Percentiles rank a stretch among this genome's conserved stretches.
Evolutionary conservation across 2,888 invertebrate genomes (phyloP).

Genomic region (Conomelus anceps): DNA sequence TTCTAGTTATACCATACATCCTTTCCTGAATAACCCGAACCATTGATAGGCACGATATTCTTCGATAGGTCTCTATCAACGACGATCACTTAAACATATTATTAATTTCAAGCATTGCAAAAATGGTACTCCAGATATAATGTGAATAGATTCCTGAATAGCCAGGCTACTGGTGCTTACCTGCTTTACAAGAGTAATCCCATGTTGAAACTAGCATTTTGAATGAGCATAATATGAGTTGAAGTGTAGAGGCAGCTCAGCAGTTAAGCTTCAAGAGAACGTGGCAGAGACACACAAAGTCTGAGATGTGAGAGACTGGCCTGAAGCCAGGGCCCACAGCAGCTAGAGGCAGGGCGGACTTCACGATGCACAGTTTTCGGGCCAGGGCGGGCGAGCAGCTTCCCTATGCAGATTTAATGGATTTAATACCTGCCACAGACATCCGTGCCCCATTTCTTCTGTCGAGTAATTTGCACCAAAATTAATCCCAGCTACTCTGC

Average conservation of each 20-base stretch:
- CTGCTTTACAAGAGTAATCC: too few relatives aligned
- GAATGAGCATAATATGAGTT: neutral
- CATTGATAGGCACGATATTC: too few relatives aligned
- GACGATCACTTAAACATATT: too few relatives aligned
- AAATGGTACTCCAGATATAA: too few relatives aligned
- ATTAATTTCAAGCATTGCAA: too few relatives aligned
- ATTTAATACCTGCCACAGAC: neutral
- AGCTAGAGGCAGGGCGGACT: neutral
- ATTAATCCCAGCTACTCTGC: neutral
- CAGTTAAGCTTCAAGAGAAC: neutral
- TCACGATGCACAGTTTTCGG: too few relatives aligned
- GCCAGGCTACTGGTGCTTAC: too few relatives aligned
- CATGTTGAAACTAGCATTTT: neutral
- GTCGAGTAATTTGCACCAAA: neutral
- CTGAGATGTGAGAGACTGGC: neutral
- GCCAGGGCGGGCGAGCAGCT: neutral
- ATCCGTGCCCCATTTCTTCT: neutral
- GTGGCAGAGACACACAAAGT: neutral
- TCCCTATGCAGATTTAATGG: neutral
- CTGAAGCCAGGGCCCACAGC: neutral
- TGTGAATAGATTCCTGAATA: too few relatives aligned
- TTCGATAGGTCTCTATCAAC: too few relatives aligned
- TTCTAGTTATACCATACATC: too few relatives aligned
- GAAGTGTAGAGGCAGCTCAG: neutral
- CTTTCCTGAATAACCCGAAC: too few relatives aligned